Base-by-base conservation (phyloP, 2,888 invertebrate genomes). In the Amiota minor region DNA sequence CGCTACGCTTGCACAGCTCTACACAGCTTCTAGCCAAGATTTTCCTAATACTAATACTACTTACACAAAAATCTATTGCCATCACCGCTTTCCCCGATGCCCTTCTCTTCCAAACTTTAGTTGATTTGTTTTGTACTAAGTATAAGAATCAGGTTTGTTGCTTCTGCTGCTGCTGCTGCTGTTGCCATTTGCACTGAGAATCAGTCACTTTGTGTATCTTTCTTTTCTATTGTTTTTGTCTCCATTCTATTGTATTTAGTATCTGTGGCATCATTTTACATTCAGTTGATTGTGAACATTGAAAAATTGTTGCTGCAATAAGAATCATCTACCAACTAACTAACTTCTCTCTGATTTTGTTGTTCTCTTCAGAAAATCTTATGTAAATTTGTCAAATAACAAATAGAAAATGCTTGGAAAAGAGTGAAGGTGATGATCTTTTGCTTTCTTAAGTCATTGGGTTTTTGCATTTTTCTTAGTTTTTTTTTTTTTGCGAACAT, bases 1-100 rank as follows among this genome's bases (percentile, higher is more conserved):
- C 78, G 81, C 80, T 83, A 81, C 78, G 78, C 69, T 70, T 72
- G 55, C 72, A 46, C 47, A 53, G 69, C 74, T 73, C 35, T 70
- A 50, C 35, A 61, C 18, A 65, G 64, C 55, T 71, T 67, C 23
- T 45, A 69, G 35, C 46, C 35, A 55, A 53, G 14, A 50, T 16
- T 49, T 53, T 53, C 53, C 55, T 55, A 12, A 55, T 45, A 16
- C 53, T 23, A 1, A 3, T 23, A 35, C 35, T 23, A 35, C 35
- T n/a, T 67, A 14, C 50, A n/a, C 64, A 45, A 20, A 23, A 12
- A 61, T 35, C 35, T 35, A 35, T 35, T 35, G 35, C 6, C 3
- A 3, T 3, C 23, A 3, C 3, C 23, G 23, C 1, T 3, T 23
- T 3, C 3, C 3, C 23, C 23, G 23, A 2, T 23, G 23, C 23